Base-by-base conservation (phyloP, 2,113 vertebrate species). In the Felis catus region DNA sequence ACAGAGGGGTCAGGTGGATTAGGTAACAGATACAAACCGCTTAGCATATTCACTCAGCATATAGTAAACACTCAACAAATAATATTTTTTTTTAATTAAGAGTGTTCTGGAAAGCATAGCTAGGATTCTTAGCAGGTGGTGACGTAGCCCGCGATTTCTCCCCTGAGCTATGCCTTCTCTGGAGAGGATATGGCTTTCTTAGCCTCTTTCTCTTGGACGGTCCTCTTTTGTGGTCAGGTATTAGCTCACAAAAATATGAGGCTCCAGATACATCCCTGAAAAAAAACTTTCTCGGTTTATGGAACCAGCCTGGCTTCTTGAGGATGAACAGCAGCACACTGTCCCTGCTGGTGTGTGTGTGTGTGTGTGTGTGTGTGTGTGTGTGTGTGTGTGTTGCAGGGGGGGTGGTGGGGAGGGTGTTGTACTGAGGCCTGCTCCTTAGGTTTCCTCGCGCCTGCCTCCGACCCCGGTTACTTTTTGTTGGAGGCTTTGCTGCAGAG, bases 391-490 rank as follows among this genome's bases (percentile, higher is more conserved):
- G 45, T 9, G 45, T 45, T 45, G 41, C 1, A 1, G 41, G 41
- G 6, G 41, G 7, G 7, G 41, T 1, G 45, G 45, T 1, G 45
- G 7, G 45, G 45, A 45, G 45, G 39, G 21, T 33, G 41, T 31
- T 25, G 16, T 5, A 1, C 55, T 53, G 66, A 71, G 58, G 71
- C 51, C 89, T 93, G 53, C 7, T 51, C 41, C 51, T 88, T 61
- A 63, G 0, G 51, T 91, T 81, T 82, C 91, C 82, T 93, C 53
- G 55, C 8, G 45, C 66, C 16, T 80, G 70, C 48, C 81, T 91
- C 66, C 29, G 88, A 92, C 93, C 79, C 55, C 9, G 81, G 96
- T 95, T 89, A 97, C 74, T 89, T 96, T 97, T 97, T 87, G 95
- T 96, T 86, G 96, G 97, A 86, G 98, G 87, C 95, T 93, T 39